phyloP scores from a whole-genome alignment of 2,888 invertebrate genomes.

The Amiota minor region DNA sequence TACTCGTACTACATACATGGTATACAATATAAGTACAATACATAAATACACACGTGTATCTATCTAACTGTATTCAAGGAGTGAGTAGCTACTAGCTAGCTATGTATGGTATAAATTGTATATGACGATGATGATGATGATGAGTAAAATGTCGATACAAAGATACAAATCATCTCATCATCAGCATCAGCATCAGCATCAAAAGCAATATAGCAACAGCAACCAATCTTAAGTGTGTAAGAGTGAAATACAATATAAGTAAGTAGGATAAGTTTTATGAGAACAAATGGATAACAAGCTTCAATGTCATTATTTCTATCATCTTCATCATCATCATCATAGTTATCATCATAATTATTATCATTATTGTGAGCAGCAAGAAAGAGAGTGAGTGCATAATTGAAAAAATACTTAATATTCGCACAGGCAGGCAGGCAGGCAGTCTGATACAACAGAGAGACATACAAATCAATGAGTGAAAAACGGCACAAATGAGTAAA shows the following conservation, averaged over 20 bases:
- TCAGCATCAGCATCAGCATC: too few relatives aligned
- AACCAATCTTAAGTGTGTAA: too few relatives aligned
- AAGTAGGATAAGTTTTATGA: too few relatives aligned
- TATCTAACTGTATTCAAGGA: too few relatives aligned
- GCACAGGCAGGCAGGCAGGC: neutral
- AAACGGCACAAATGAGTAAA: neutral
- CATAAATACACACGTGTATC: too few relatives aligned
- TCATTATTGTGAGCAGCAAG: neutral
- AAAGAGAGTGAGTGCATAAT: neutral
- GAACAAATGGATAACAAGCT: too few relatives aligned
- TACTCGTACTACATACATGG: too few relatives aligned
- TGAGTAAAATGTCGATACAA: slow-evolving; percentile 17
- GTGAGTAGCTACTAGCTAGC: too few relatives aligned
- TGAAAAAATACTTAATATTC: slow-evolving; percentile 27
- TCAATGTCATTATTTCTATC: neutral
- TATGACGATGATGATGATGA: neutral
- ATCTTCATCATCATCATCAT: slow-evolving; percentile 9
- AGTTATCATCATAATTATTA: neutral
- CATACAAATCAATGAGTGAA: neutral
- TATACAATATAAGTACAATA: too few relatives aligned
- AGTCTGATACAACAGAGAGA: neutral
- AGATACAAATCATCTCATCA: neutral
- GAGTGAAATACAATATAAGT: too few relatives aligned
- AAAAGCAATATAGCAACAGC: too few relatives aligned
- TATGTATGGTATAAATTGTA: too few relatives aligned